These are phyloP conservation scores for Ryuthela nishihirai DNA, from an alignment of 2,888 invertebrate species.

Conservation along the genomic window DNA sequence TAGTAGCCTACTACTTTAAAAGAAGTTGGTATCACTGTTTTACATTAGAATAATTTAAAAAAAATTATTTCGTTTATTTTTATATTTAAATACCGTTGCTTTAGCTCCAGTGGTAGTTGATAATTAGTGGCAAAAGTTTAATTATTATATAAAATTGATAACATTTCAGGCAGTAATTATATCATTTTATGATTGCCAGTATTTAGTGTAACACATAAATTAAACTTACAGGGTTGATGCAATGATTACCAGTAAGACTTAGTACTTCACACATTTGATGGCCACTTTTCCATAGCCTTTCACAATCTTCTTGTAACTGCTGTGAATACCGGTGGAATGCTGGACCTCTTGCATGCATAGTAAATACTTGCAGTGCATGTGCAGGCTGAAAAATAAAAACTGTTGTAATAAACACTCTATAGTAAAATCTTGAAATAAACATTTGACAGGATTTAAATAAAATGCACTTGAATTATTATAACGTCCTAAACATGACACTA, in stretches of 20 bases:
- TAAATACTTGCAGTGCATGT: slow-evolving; percentile 73
- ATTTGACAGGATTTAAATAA: neutral
- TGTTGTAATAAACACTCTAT: neutral
- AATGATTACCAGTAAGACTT: slow-evolving; percentile 79
- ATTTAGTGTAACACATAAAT: neutral
- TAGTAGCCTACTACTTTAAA: too few relatives aligned
- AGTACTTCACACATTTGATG: slow-evolving; percentile 81
- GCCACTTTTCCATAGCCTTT: slow-evolving; percentile 74
- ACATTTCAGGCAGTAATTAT: too few relatives aligned
- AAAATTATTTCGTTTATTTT: too few relatives aligned
- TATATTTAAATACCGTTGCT: too few relatives aligned
- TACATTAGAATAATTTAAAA: too few relatives aligned
- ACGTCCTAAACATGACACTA: too few relatives aligned
- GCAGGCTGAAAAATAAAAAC: slow-evolving; percentile 58
- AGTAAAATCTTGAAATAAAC: slow-evolving; percentile 6
- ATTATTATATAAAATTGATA: too few relatives aligned
- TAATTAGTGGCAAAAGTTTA: too few relatives aligned
- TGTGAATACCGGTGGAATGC: slow-evolving; percentile 68
- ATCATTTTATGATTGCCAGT: neutral
- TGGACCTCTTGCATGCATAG: slow-evolving; percentile 84
- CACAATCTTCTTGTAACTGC: slow-evolving; percentile 73
- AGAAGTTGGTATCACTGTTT: too few relatives aligned
- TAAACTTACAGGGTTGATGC: slow-evolving; percentile 62
- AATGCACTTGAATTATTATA: neutral
- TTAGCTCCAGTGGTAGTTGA: too few relatives aligned